Conservation (phyloP, 2,888 invertebrate genomes). For the Dexiosoma caninum region DNA sequence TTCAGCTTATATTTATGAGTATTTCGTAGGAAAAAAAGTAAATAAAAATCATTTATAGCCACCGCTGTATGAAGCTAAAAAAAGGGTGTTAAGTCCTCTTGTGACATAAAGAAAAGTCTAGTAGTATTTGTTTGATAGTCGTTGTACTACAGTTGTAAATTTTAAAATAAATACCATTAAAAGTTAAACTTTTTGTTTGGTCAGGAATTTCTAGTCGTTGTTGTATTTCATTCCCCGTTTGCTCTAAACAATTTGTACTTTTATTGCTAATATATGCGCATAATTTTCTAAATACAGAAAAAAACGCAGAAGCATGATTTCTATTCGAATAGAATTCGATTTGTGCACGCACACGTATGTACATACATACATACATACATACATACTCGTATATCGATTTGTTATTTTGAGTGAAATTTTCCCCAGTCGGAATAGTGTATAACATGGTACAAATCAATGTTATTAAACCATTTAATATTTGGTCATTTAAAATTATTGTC, state of each 20-base stretch:
- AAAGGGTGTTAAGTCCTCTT: slow-evolving; percentile 54
- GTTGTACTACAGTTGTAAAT: slow-evolving; percentile 54
- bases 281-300: slow-evolving; percentile 65
- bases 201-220: slow-evolving; percentile 59
- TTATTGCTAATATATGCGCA: slow-evolving; percentile 75
- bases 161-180: slow-evolving; percentile 64
- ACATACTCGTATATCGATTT: not conserved
- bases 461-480: slow-evolving; percentile 47
- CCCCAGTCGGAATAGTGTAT: not conserved
- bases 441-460: slow-evolving; percentile 53
- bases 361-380: not conserved
- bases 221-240: slow-evolving; percentile 69
- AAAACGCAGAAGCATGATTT: not conserved
- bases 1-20: slow-evolving; percentile 47
- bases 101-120: slow-evolving; percentile 26
- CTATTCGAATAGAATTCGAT: slow-evolving; percentile 1
- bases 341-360: not conserved
- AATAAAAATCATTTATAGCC: slow-evolving; percentile 50
- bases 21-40: not conserved
- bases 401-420: not conserved
- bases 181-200: slow-evolving; percentile 63
- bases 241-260: slow-evolving; percentile 64
- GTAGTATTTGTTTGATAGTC: slow-evolving; percentile 17
- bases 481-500: slow-evolving; percentile 54
- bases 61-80: not conserved